phyloP scores from a whole-genome alignment of 53 echinoderm and acorn worm genomes.

The Pentamera pediparva region DNA sequence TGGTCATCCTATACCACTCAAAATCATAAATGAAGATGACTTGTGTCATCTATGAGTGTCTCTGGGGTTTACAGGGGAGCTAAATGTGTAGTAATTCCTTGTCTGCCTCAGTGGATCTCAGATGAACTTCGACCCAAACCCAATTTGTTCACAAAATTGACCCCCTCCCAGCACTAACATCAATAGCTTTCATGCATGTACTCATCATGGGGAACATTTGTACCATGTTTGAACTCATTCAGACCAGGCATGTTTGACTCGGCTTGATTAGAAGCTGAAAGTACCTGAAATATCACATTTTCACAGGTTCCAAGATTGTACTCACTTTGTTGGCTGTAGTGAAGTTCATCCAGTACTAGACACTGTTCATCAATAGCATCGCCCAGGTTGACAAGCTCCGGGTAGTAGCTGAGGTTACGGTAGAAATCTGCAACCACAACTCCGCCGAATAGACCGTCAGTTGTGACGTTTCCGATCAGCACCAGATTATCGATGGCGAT shows the following conservation, averaged over 20 bases:
- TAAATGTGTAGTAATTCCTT: not conserved
- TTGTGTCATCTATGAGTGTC: not conserved
- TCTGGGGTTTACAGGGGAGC: too few species aligned
- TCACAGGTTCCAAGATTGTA: too few species aligned
- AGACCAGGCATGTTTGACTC: too few species aligned
- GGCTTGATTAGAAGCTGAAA: too few species aligned
- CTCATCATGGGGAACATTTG: too few species aligned
- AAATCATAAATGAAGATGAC: not conserved
- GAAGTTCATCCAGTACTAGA: conserved; percentile 58
- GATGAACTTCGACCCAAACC: not conserved
- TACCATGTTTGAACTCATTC: too few species aligned
- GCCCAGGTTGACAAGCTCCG: conserved; percentile 42
- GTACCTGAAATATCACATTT: too few species aligned
- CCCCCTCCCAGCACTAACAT: too few species aligned
- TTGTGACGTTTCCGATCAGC: conserved; percentile 52
- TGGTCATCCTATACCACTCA: not conserved
- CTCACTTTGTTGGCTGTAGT: conserved; percentile 72
- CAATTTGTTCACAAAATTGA: too few species aligned
- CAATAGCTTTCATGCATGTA: too few species aligned
- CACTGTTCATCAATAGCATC: conserved; percentile 50
- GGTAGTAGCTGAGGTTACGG: conserved; percentile 39
- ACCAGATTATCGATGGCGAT: conserved; percentile 17
- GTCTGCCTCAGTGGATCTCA: not conserved
- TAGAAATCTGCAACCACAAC: conserved; percentile 60
- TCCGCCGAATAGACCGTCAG: conserved; percentile 48